Evolutionary conservation across 2,888 invertebrate genomes (phyloP), one percentile per base, ranked within the genome.

Genomic region (Pardosa pseudoannulata): DNA sequence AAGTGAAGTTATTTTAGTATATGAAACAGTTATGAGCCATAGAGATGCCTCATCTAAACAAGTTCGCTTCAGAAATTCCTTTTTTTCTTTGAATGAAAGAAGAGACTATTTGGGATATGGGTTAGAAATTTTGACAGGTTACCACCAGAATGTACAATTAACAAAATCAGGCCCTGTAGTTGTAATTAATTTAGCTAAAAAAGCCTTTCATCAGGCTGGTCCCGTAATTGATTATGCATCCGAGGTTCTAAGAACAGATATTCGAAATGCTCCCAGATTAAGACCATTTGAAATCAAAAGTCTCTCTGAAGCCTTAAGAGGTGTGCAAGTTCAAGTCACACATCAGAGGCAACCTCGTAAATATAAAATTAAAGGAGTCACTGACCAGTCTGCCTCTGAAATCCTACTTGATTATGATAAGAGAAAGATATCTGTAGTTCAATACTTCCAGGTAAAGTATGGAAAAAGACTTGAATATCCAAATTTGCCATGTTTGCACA

Each of bases 361-460:
- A 23, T 82, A 70, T 32, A 70, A 41, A 70, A 56, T 87, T 9
- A 67, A 67, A 62, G 62, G 56, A 13, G 50, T 82, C 3, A 75
- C 56, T 6, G 13, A 32, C 6, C 13, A 70, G 3, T 6, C 62
- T 2, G 70, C 75, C 3, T 62, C n/a, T 11, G 29, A 81, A 11
- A 2, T 32, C 13, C 16, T 11, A 9, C 62, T 73, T 6, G 5
- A 1, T 11, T 9, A 31, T 16, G 39, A 72, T 23, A 50, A 50
- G 1, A 27, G 28, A 27, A 29, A 29, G n/a, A 65, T 83, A 16
- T 70, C 71, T 16, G 78, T 88, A 6, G 73, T 64, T 13, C 29
- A 86, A 13, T 88, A 88, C 31, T 88, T 88, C 62, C 7, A 1
- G 19, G 16, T 27, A 7, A 80, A 76, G 16, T 87, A 88, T 64